phyloP scores from a whole-genome alignment of 2,888 invertebrate species.

The Oscheius sp. region DNA sequence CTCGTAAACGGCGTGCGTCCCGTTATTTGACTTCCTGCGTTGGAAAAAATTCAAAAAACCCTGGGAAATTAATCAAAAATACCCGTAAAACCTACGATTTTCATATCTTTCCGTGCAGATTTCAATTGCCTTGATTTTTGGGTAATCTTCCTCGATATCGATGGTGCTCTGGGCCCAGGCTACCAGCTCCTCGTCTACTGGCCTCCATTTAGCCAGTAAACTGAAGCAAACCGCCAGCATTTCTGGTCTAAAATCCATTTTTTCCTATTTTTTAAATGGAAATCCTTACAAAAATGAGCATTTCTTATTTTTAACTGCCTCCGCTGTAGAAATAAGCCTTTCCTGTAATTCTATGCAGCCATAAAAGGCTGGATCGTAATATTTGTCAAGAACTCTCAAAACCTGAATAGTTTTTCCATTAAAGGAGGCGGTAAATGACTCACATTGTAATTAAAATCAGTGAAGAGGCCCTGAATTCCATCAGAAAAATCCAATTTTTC shows the following conservation, averaged over 20 bases:
- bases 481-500: not conserved
- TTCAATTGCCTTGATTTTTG: slow-evolving; percentile 18
- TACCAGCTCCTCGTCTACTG: not conserved
- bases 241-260: slow-evolving; percentile 14
- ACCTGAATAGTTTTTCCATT: not conserved
- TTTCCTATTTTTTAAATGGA: not conserved
- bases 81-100: not conserved
- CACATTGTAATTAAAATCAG: not conserved
- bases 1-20: no score
- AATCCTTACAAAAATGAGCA: not conserved
- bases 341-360: no score
- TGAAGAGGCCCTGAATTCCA: not conserved
- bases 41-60: no score
- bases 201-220: not conserved
- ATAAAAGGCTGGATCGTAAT: not conserved
- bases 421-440: not conserved
- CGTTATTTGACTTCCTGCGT: no score
- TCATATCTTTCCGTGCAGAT: slow-evolving; percentile 6
- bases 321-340: no score
- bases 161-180: slow-evolving; percentile 10
- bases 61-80: no score
- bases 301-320: not conserved
- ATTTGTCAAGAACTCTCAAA: not conserved
- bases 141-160: slow-evolving; percentile 23
- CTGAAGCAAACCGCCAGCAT: not conserved